These are phyloP conservation scores for Tympanuchus pallidicinctus DNA, from an alignment of 2,113 vertebrate genomes.

Conservation along the genomic window DNA sequence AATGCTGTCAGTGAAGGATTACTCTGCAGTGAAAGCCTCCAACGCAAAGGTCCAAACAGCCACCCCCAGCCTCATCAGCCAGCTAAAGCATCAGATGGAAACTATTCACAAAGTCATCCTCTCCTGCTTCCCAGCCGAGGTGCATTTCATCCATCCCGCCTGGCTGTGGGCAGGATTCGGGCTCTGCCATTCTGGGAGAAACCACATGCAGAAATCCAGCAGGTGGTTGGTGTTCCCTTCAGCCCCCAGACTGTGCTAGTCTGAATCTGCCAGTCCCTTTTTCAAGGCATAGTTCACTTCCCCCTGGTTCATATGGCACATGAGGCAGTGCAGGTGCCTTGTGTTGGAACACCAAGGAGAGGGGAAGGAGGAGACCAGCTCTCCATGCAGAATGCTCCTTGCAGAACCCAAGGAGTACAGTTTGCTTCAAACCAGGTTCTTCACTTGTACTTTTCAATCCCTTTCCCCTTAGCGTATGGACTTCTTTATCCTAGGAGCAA, in stretches of 20 bases:
- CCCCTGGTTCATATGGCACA: neutral
- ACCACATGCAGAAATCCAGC: neutral
- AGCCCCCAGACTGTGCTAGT: neutral
- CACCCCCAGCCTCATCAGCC: neutral
- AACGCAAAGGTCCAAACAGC: neutral
- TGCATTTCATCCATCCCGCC: neutral
- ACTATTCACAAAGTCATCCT: constrained; percentile 1
- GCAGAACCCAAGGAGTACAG: neutral
- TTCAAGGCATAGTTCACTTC: neutral
- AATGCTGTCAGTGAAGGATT: neutral
- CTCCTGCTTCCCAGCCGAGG: neutral
- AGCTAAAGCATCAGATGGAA: constrained; percentile 18
- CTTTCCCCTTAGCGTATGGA: neutral
- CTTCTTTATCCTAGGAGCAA: neutral
- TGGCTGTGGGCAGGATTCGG: neutral
- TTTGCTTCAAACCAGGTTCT: neutral
- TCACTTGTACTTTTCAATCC: neutral
- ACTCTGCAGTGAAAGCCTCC: neutral
- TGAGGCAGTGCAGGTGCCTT: neutral
- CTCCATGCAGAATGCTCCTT: neutral
- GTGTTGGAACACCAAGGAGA: neutral
- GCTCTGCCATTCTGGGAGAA: neutral
- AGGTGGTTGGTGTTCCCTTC: neutral
- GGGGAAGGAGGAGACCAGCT: neutral
- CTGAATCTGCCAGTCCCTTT: neutral